Evolutionary conservation across 1,140 invertebrate genomes (phyloP), one percentile per base, ranked within the genome.

Genomic region (Riptortus pedestris): DNA sequence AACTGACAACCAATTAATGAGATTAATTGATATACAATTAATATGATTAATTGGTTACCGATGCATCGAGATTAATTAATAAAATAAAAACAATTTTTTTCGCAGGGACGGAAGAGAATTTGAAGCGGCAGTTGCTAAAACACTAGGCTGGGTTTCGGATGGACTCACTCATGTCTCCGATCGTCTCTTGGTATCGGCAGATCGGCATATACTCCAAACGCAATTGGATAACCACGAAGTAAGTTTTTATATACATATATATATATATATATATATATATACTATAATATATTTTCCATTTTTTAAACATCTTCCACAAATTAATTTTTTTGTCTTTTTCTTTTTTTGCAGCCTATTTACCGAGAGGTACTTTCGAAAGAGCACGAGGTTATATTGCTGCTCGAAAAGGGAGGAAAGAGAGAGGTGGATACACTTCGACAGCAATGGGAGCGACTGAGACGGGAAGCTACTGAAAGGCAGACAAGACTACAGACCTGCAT

Each of bases 301-400:
- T n/a, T n/a, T n/a, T n/a, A n/a, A n/a, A n/a, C n/a, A 27, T n/a
- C 38, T 9, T 9, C 38, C 38, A n/a, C 11, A 43, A 43, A 11
- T 11, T n/a, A n/a, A 43, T n/a, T 43, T 43, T 43, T 9, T 11
- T 43, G n/a, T n/a, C 38, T 59, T 58, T 33, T 9, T 12, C 22
- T 33, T 61, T 45, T 68, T 68, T 74, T 72, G 58, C 67, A 81
- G 75, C 90, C 90, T 1, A 80, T 92, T 18, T 94, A 95, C 72
- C 80, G 88, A 64, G 89, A 93, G 70, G 87, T 94, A 0, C 85
- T 93, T 76, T 82, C 85, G 60, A 86, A 91, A 66, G 93, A 96
- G 72, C 91, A 95, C 70, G 92, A 96, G 77, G 85, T 96, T 0
- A 92, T 94, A 66, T 93, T 95, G 88, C 78, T 96, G 2, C 74